Conservation (phyloP, 2,113 vertebrate species). For the Morone saxatilis region DNA sequence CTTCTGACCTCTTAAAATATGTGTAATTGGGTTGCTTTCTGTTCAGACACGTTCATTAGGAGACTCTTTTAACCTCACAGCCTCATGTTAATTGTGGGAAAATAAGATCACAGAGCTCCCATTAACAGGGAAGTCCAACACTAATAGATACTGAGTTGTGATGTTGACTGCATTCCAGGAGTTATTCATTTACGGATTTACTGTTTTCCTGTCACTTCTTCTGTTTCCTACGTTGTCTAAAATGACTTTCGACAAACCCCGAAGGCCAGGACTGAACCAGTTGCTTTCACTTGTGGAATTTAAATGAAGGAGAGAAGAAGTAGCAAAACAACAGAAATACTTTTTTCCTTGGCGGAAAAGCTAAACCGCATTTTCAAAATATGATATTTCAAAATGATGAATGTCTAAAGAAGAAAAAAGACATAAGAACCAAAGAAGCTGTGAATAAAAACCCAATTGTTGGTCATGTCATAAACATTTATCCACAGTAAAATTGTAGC, state of each 20-base stretch:
- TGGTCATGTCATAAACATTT: background rate
- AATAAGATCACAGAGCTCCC: background rate
- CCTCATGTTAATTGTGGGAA: background rate
- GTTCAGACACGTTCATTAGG: constrained; percentile 22
- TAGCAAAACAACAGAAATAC: background rate
- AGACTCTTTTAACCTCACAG: background rate
- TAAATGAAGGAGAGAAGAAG: background rate
- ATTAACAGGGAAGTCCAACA: background rate
- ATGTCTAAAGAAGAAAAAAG: background rate
- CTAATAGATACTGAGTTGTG: background rate
- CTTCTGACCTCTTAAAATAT: constrained; percentile 3
- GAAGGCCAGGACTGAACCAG: background rate
- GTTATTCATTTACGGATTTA: background rate
- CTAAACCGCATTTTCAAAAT: background rate
- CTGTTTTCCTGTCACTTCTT: constrained; percentile 2
- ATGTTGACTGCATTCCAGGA: background rate
- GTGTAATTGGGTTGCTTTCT: background rate
- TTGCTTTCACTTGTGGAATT: background rate
- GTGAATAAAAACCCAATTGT: background rate
- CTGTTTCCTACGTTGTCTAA: background rate
- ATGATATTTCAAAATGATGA: background rate
- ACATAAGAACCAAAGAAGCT: background rate
- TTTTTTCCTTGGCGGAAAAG: background rate
- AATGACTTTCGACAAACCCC: background rate
- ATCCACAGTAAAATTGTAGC: background rate